Evolutionary conservation across 2,888 invertebrate species (phyloP).

Genomic region (Alsophila aescularia): DNA sequence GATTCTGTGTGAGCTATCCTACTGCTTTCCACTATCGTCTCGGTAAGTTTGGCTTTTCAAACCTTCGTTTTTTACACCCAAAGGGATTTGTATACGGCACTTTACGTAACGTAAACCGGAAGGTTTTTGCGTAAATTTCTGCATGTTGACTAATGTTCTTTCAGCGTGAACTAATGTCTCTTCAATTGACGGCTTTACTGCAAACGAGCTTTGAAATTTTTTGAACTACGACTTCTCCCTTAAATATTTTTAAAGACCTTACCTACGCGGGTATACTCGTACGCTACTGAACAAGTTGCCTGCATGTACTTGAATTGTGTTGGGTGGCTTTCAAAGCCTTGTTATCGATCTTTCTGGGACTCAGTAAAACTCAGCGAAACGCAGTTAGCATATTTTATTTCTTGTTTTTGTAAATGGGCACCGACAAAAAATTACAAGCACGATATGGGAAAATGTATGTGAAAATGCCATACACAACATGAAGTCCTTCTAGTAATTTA

Average conservation of each 20-base stretch:
- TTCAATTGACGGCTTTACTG: conserved; percentile 47
- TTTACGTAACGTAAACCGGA: conserved; percentile 47
- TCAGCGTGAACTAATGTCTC: conserved; percentile 47
- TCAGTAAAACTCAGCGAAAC: not conserved
- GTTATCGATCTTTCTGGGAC: not conserved
- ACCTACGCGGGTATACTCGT: not conserved
- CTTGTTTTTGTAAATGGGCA: no score
- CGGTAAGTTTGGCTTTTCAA: conserved; percentile 61
- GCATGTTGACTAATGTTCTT: conserved; percentile 49
- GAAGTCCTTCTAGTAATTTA: no score
- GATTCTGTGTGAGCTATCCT: not conserved
- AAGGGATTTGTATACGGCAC: conserved; percentile 59
- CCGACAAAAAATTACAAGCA: no score
- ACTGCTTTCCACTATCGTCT: conserved; percentile 14
- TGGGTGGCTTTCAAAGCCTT: not conserved
- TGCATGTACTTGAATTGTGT: not conserved
- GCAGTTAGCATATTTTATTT: no score
- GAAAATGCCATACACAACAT: no score
- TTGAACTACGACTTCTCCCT: conserved; percentile 21
- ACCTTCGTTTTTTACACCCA: conserved; percentile 64
- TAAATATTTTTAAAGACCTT: conserved; percentile 26
- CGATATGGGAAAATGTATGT: no score
- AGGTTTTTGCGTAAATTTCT: conserved; percentile 46
- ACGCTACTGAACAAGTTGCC: not conserved
- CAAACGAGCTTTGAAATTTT: conserved; percentile 41